Evolutionary conservation across 92 coral and sea anemone species (phyloP), one percentile per base, ranked within the genome.

Genomic region (Hydrozoanthus gracilis): DNA sequence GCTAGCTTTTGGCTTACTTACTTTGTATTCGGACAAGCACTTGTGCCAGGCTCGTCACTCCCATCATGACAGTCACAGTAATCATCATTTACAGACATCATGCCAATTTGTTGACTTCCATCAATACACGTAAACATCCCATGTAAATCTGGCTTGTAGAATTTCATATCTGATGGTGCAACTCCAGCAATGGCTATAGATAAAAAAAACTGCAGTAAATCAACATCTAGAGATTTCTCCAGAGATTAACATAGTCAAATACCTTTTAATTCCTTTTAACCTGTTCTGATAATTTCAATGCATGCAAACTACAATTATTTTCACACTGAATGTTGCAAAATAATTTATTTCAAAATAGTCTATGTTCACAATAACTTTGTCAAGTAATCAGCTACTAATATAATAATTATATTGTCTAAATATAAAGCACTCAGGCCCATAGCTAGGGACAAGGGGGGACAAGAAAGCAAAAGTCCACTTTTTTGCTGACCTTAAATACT

Each of bases 11-110:
- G 6, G 35, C 15, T 20, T 49, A 44, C 77, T 48, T 67, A 88
- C 94, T 84, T 86, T 56, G 90, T 60, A 70, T 91, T 80, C 51
- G 94, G 92, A 46, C 94, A 91, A 6, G 94, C 94, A 3, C 65
- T 88, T 51, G 94, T 91, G 3, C 94, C 94, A 17, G 94, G 94
- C 17, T 91, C 94, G 54, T 91, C 94, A 73, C 87, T 88, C 7
- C 94, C 94, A 79, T 91, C 94, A 7, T 75, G 73, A 68, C 94
- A 91, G 13, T 91, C 94, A 51, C 94, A 91, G 45, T 84, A 91
- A 70, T 91, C 94, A 80, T 91, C 94, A 79, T 91, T 91, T 1
- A 91, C 86, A 35, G 92, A 73, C 12, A 51, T 7, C 90, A 91
- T 89, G 70, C 60, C 44, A 47, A 91, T 67, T 16, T 71, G 74